These are phyloP conservation scores for Malthinus seriepunctatus DNA, from an alignment of 2,888 invertebrate species.

Conservation along the genomic window DNA sequence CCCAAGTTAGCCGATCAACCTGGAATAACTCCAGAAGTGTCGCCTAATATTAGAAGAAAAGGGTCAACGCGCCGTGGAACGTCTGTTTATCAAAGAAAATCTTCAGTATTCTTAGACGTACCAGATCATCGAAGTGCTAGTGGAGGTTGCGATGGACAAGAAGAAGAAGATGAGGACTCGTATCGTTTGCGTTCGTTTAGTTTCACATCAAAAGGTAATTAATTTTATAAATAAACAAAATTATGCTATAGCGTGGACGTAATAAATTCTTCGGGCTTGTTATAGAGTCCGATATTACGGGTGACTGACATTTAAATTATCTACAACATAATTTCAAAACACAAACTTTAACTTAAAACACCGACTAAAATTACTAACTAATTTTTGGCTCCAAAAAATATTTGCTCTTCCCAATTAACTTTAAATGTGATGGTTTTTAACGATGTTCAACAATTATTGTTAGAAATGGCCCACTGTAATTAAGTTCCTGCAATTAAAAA, in stretches of 20 bases:
- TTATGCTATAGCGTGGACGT: not conserved
- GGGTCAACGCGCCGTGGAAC: constrained; percentile 61
- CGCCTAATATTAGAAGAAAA: constrained; percentile 67
- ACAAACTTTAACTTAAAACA: too few relatives aligned
- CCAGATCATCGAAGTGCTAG: constrained; percentile 54
- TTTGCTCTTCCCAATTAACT: too few relatives aligned
- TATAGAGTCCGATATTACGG: too few relatives aligned
- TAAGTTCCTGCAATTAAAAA: too few relatives aligned
- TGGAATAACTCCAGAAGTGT: constrained; percentile 60
- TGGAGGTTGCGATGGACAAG: constrained; percentile 53
- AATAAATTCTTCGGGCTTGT: too few relatives aligned
- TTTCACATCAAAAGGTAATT: constrained; percentile 84
- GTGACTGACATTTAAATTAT: too few relatives aligned
- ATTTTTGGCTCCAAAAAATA: too few relatives aligned
- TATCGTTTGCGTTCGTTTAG: constrained; percentile 92
- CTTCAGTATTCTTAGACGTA: constrained; percentile 74
- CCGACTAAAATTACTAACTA: too few relatives aligned
- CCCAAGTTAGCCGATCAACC: constrained; percentile 67
- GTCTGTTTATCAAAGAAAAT: constrained; percentile 63
- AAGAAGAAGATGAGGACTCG: constrained; percentile 81
- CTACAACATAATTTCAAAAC: too few relatives aligned
- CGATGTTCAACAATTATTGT: too few relatives aligned
- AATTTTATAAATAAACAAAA: not conserved
- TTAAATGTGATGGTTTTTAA: too few relatives aligned
- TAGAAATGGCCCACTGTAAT: too few relatives aligned